Evolutionary conservation across 2,797 vertebrate genomes (phyloP), one percentile per base, ranked within the genome.

Genomic region (Neostethus bicornis): DNA sequence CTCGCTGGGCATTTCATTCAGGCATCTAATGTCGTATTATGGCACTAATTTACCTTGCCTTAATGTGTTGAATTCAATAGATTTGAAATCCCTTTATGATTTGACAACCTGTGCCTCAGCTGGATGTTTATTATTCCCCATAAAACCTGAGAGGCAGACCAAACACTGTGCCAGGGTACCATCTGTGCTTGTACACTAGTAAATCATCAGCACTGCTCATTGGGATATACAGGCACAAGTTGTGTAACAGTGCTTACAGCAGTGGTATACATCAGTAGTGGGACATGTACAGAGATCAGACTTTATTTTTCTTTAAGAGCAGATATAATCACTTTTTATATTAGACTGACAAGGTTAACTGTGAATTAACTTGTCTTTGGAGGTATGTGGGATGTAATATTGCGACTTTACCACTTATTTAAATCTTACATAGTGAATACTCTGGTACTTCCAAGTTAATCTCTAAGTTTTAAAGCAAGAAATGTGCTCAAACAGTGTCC

Each of bases 81-180:
- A 20, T 70, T 56, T 63, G 67, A 75, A 19, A 19, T 77, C 51
- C 52, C 46, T 68, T 71, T 61, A 77, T 51, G 57, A 76, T 68
- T 57, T 47, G 51, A 48, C 47, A 70, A 71, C 54, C 49, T 61
- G 45, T 58, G 67, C 63, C 70, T 85, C 79, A 78, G 80, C 78
- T 80, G 73, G 65, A 79, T 81, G 61, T 79, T 75, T 77, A 83
- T 83, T 77, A 70, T 83, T 76, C 55, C 61, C 55, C 74, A 81
- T 83, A 83, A 87, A 85, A 77, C 66, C 79, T 79, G 78, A 84
- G 74, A 84, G 79, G 68, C 74, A 61, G 58, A 73, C 72, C 84
- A 79, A 84, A 84, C 75, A 77, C 72, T 64, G 66, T 60, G 74
- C 70, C 77, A 66, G 74, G 71, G 69, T 51, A 81, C 81, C 82